phyloP scores from a whole-genome alignment of 2,888 invertebrate species.

The Acrobeloides nanus region DNA sequence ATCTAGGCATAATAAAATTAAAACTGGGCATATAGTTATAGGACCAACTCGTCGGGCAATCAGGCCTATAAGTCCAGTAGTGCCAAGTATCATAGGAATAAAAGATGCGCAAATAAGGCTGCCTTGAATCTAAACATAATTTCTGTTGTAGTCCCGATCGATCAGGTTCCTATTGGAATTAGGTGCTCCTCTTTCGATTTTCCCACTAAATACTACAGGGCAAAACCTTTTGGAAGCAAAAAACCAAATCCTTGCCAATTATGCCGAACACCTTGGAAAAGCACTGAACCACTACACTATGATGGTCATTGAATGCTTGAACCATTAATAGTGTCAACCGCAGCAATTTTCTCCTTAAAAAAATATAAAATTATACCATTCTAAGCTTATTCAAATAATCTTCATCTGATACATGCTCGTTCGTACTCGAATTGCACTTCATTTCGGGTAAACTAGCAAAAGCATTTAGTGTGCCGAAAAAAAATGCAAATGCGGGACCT shows the following conservation, averaged over 20 bases:
- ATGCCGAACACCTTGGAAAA: too few species aligned
- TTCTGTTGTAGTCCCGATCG: too few species aligned
- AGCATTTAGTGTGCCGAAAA: constrained; percentile 41
- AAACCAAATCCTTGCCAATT: too few species aligned
- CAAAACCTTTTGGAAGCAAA: too few species aligned
- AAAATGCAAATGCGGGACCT: constrained; percentile 45
- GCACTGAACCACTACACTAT: too few species aligned
- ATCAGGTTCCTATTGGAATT: too few species aligned
- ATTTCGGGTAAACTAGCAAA: constrained; percentile 28
- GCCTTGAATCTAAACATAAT: constrained; percentile 38
- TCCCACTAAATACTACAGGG: too few species aligned
- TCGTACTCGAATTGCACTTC: constrained; percentile 22
- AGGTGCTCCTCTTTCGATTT: too few species aligned
- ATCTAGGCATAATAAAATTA: constrained; percentile 37
- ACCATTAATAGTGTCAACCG: too few species aligned
- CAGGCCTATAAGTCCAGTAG: constrained; percentile 38
- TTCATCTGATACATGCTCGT: constrained; percentile 33
- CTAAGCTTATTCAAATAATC: constrained; percentile 23
- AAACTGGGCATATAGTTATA: constrained; percentile 44
- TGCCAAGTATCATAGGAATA: constrained; percentile 39
- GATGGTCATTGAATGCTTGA: too few species aligned
- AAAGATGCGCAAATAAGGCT: constrained; percentile 37
- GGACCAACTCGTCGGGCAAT: constrained; percentile 44
- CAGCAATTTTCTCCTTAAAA: too few species aligned
- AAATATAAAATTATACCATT: constrained; percentile 7